phyloP scores from a whole-genome alignment of 2,888 invertebrate species.

The Hyalella azteca region DNA sequence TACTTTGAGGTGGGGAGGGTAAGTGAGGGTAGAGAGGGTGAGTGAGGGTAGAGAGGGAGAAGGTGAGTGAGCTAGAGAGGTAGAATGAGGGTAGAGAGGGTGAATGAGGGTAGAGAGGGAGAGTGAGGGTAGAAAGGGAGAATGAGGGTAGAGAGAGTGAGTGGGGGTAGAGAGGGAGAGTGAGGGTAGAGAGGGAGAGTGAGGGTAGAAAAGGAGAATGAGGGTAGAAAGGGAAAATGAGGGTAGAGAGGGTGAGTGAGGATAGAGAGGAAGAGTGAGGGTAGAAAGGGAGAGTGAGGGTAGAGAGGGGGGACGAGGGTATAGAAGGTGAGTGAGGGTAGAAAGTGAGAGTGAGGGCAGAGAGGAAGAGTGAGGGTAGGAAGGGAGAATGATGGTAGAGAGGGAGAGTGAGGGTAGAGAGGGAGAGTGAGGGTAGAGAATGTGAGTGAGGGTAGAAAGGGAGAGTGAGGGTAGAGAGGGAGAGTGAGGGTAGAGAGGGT shows the following conservation, averaged over 20 bases:
- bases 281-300: neutral
- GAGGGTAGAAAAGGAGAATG: neutral
- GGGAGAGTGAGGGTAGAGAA: neutral
- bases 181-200: neutral
- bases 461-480: neutral
- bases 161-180: neutral
- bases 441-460: neutral
- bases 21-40: neutral
- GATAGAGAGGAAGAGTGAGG: neutral
- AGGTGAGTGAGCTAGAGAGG: neutral
- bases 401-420: too few relatives aligned
- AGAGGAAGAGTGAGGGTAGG: neutral
- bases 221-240: neutral
- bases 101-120: neutral
- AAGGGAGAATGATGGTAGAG: neutral
- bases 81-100: neutral
- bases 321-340: neutral
- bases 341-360: neutral
- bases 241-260: neutral
- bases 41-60: neutral
- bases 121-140: neutral
- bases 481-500: neutral
- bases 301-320: neutral
- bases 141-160: neutral
- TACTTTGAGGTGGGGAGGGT: neutral